Evolutionary conservation across 1,140 invertebrate species (phyloP), one percentile per base, ranked within the genome.

Genomic region (Zaprionus lachaisei): DNA sequence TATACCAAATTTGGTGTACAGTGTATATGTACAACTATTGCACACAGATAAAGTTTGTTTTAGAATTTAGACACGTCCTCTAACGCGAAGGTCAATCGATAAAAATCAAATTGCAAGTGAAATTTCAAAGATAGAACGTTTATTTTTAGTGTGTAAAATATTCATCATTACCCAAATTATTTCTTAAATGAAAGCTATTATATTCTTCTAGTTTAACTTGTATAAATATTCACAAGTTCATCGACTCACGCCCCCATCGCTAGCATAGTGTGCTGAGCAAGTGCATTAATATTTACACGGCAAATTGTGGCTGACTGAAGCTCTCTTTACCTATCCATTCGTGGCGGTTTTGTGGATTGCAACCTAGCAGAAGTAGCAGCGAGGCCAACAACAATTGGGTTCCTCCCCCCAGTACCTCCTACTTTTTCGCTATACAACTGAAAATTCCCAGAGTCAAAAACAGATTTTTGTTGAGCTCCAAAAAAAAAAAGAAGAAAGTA

Each of bases 271-370:
- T 55, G 49, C 41, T 34, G 31, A 65, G 76, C 69, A 61, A 74
- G 81, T 70, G 81, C 81, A 87, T 87, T 87, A 89, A 89, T 87
- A 87, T 87, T 87, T 87, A 81, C 84, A 87, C 87, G 79, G 81
- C 80, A 89, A 89, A 83, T 84, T 89, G 84, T 84, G 83, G 85
- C 78, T 80, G 76, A 54, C 60, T 64, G 54, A 56, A 81, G 71
- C 69, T 73, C 55, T 74, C 56, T 56, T 60, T 64, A 64, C 55
- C 58, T 65, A 64, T 62, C 58, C 76, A 34, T 62, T 75, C 67
- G 82, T 89, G 55, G 80, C 66, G 70, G 76, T 84, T 86, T 86
- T 82, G 83, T 79, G 71, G 60, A 77, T 78, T 81, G 79, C 83
- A 86, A 81, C 65, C 66, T 68, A 67, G 72, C 81, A 68, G 67